phyloP scores from a whole-genome alignment of 2,888 invertebrate species.

The Malacosoma neustria region DNA sequence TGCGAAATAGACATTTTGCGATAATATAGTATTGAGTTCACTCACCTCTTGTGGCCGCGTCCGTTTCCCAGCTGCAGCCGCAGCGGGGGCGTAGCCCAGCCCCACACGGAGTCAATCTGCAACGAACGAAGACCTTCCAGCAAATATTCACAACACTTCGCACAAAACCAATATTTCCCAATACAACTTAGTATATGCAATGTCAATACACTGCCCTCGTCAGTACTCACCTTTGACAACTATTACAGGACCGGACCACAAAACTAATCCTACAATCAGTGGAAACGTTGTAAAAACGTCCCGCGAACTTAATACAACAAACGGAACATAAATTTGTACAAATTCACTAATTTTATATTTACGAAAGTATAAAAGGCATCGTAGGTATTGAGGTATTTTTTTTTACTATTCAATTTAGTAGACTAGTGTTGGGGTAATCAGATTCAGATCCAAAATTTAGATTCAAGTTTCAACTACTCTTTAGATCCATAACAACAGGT shows the following conservation, averaged over 20 bases:
- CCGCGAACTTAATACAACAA: constrained; percentile 39
- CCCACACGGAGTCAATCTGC: constrained; percentile 96
- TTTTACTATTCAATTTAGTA: constrained; percentile 42
- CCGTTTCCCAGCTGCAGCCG: constrained; percentile 84
- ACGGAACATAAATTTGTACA: constrained; percentile 51
- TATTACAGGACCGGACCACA: constrained; percentile 37
- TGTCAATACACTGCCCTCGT: constrained; percentile 35
- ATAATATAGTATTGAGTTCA: constrained; percentile 21
- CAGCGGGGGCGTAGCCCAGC: constrained; percentile 94
- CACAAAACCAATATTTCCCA: constrained; percentile 31
- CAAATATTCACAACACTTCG: constrained; percentile 22
- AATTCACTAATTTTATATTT: constrained; percentile 59
- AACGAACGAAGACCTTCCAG: constrained; percentile 45
- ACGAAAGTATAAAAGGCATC: constrained; percentile 48
- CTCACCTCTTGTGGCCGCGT: constrained; percentile 67
- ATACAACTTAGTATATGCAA: constrained; percentile 53
- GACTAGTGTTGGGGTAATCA: constrained; percentile 7
- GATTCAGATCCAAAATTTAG: neutral
- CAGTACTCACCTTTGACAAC: constrained; percentile 61
- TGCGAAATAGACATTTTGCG: constrained; percentile 16
- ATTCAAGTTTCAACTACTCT: neutral
- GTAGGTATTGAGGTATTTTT: no score
- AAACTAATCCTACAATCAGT: constrained; percentile 40
- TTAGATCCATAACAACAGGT: no score
- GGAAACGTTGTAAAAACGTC: constrained; percentile 33